These are phyloP conservation scores for Pterois miles DNA, from an alignment of 2,797 vertebrate species.

Conservation along the genomic window DNA sequence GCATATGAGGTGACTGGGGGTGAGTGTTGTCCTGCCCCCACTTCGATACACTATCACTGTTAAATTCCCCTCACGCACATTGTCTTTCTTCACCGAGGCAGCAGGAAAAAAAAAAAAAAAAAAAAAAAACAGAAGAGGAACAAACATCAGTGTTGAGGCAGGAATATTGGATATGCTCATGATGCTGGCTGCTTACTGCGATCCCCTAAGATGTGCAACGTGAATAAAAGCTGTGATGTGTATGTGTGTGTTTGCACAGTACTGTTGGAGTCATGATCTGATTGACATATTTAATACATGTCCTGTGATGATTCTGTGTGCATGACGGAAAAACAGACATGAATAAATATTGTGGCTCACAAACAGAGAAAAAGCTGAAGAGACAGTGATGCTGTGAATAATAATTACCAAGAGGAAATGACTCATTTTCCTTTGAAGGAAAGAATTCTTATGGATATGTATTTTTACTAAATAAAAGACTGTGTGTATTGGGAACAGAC, in stretches of 20 bases:
- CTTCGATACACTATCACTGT: constrained; percentile 14
- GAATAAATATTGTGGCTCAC: constrained; percentile 34
- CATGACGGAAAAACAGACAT: constrained; percentile 29
- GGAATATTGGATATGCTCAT: constrained; percentile 49
- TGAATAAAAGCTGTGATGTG: constrained; percentile 7
- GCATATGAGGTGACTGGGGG: constrained; percentile 31
- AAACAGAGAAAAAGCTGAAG: constrained; percentile 23
- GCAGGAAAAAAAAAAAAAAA: constrained; percentile 18
- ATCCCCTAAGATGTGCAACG: constrained; percentile 16
- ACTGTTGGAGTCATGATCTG: constrained; percentile 33
- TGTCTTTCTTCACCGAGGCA: constrained; percentile 38
- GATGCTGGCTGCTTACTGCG: constrained; percentile 31
- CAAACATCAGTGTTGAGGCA: constrained; percentile 49
- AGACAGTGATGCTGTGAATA: constrained; percentile 3
- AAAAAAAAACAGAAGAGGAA: constrained; percentile 28
- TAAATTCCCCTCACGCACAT: constrained; percentile 44
- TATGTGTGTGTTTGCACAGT: neutral
- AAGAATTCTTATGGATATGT: constrained; percentile 17
- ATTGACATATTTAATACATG: constrained; percentile 68
- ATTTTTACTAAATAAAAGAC: constrained; percentile 35
- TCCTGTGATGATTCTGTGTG: constrained; percentile 45
- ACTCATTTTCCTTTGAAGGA: constrained; percentile 43
- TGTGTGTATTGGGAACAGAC: constrained; percentile 35
- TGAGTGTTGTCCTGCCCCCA: constrained; percentile 30
- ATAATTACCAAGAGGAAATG: constrained; percentile 42